These are phyloP conservation scores for mouse (Mus musculus) DNA, from an alignment of 2,113 vertebrate genomes.

Conservation along the genomic window GRCm39 chr4:150794501-150795000, in stretches of 20 bases:
- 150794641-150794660: neutral
- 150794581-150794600: neutral
- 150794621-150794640: accelerated
- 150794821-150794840: neutral
- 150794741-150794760: neutral
- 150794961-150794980: neutral
- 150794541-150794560: accelerated
- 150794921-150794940: neutral
- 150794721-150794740: neutral
- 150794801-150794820: neutral
- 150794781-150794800: neutral
- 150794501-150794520: neutral
- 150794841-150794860: neutral
- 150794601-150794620: neutral
- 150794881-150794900: neutral
- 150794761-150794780: neutral
- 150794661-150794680: neutral
- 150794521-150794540: neutral
- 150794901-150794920: neutral
- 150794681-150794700: neutral
- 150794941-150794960: neutral
- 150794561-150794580: neutral
- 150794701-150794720: neutral
- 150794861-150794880: neutral
- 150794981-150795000: neutral